Evolutionary conservation across 2,113 vertebrate species (phyloP), one percentile per base, ranked within the genome.

Genomic region (Microtus oregoni): DNA sequence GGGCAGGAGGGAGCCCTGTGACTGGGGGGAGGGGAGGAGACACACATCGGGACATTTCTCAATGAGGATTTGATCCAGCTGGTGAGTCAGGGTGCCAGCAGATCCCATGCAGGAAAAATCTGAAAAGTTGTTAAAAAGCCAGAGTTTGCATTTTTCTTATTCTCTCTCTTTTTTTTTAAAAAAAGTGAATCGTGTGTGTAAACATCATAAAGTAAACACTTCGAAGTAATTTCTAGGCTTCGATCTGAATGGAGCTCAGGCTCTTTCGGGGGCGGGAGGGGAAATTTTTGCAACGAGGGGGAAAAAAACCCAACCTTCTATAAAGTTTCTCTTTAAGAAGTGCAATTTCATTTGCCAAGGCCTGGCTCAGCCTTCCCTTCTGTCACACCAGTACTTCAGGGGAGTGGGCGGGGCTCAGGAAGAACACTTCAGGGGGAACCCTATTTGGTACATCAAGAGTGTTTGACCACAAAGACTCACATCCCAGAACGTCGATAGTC

Each of bases 201-300:
- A 98, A 98, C 97, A 98, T 97, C 50, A 76, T n/a, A 95, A 98
- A 97, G 97, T 97, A 97, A 97, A 98, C 96, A 91, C 89, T 85
- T 94, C 65, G 79, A 96, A 92, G 79, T 44, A 91, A 97, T 94
- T 92, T 95, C 0, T 90, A 97, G 86, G 89, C 77, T 83, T 95
- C 89, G 77, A 65, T 79, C 88, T 67, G 89, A 95, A 97, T 19
- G 72, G 7, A 91, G 93, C 63, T 77, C 73, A 94, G 88, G 94
- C 58, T 97, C 95, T 91, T 96, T 94, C 86, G 82, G 90, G 81
- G 81, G 81, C 58, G n/a, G n/a, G 2, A 6, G 6, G 41, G 86
- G 44, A 2, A 58, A 70, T 68, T n/a, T 96, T 92, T 94, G 92
- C 20, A 73, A 92, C 28, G 35, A 86, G 75, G 83, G 41, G 15